Evolutionary conservation across 1,140 invertebrate species (phyloP), one percentile per base, ranked within the genome.

Genomic region (Ostrea denselamellosa): DNA sequence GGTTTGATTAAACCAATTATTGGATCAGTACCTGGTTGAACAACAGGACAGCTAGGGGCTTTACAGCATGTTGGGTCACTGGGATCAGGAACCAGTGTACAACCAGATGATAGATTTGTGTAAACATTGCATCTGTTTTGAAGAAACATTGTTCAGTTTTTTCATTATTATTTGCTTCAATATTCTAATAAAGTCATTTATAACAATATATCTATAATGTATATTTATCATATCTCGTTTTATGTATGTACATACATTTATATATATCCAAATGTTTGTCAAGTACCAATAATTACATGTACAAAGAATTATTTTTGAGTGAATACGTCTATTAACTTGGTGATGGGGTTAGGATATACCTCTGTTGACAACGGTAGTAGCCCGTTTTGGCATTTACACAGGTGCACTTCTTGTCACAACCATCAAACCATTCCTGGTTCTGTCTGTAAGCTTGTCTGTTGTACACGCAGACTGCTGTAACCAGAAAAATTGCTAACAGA

Each of bases 401-500:
- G 53, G 83, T 86, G 85, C 92, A 93, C 10, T 90, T 71, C 52
- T 90, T 87, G 53, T 91, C 88, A 86, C 92, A 93, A 44, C 90
- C 92, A 87, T 92, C 92, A 85, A 92, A 90, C 92, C 92, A 93
- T 54, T 90, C 90, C 85, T 92, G 90, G 14, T 91, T 92, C 71
- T 93, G 89, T 34, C 87, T 89, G 89, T 93, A 93, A 10, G 83
- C 52, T 84, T 88, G 84, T 68, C 90, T 89, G 81, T 92, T 93
- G 88, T 92, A 92, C 22, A 91, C 83, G 86, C 92, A 93, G 22
- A 91, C 87, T 82, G 90, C 92, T 93, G 89, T 22, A 85, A 89
- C 25, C 19, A 22, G 0, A 56, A 44, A 1, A 44, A 5, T 2
- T 2, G 1, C 34, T 44, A 44, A 44, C 34, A 2, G 58, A 17